Conservation (phyloP, 2,888 invertebrate species). For the Sturmia bella region DNA sequence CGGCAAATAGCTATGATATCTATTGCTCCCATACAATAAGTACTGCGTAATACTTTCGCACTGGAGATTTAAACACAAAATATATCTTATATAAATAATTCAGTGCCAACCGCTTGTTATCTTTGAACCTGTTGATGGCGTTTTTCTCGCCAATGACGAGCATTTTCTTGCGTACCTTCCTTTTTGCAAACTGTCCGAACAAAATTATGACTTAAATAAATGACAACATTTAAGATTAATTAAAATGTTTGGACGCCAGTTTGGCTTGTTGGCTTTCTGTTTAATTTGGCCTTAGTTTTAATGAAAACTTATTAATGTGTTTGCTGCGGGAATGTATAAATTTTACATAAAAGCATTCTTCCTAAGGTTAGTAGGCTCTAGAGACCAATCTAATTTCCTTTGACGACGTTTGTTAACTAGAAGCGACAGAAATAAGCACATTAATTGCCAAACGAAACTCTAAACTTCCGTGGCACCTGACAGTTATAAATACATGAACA, state of each 20-base stretch:
- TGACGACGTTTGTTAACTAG: conserved; percentile 67
- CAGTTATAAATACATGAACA: conserved; percentile 45
- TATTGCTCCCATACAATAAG: no score
- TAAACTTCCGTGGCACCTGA: conserved; percentile 69
- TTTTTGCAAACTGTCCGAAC: conserved; percentile 22
- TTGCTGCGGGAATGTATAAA: neutral
- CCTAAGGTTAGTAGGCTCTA: conserved; percentile 48
- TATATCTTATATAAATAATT: no score
- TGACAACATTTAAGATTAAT: conserved; percentile 62
- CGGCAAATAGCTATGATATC: no score
- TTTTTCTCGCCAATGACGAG: neutral
- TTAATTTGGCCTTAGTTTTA: conserved; percentile 10
- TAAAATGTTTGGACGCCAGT: conserved; percentile 65
- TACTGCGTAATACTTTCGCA: no score
- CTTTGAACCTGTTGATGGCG: conserved; percentile 41
- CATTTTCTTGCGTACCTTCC: neutral
- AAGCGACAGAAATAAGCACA: conserved; percentile 66
- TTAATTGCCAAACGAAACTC: conserved; percentile 68
- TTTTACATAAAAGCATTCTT: conserved; percentile 3
- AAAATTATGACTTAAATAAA: conserved; percentile 54
- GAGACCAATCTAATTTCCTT: conserved; percentile 67
- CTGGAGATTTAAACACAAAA: no score
- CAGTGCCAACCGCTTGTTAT: no score
- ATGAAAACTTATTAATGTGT: conserved; percentile 1
- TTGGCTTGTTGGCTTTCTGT: conserved; percentile 37